Base-by-base conservation (phyloP, 2,888 invertebrate species). In the Amblyteles armatorius region DNA sequence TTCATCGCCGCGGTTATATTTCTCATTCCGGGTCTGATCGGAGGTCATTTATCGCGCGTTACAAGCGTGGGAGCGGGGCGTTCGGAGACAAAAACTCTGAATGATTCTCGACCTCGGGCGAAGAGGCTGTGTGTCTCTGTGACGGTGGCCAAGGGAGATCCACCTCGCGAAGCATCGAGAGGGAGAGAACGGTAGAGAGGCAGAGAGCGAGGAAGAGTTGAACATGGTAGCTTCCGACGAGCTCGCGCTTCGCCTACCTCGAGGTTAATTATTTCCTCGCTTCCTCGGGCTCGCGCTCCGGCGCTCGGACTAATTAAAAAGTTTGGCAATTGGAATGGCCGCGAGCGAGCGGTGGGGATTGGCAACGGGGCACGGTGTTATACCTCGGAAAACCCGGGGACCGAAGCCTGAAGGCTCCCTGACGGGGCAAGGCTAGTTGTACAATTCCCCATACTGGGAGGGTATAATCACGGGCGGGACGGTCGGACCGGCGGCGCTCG, bases 261-360 rank as follows among this genome's bases (percentile, higher is more conserved):
- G 79, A 48, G 79, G 85, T 82, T 82, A 85, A 85, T 85, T 85
- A 85, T 82, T 85, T 85, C 85, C 82, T 82, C 82, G 82, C 82
- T 82, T 82, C 76, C 82, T 73, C 79, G 79, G 72, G 82, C 73
- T 77, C 68, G 82, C 68, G 82, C 77, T 63, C 73, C 79, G 72
- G 72, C 82, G 82, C 77, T 44, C 77, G 87, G 83, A 88, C 84
- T 84, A 88, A 90, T 90, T 89, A 88, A 90, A 90, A 90, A 89
- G 90, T 90, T 90, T 87, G 86, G 84, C 87, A 81, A 87, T 87
- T 88, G 79, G 86, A 88, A 88, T 82, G 79, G 84, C 72, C 78
- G 57, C 73, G 52, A 60, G 26, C 63, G 67, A 67, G 69, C 77
- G 74, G 68, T 0, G 36, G 48, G 55, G 68, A 26, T 26, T 26